Percentiles rank a stretch among this genome's conserved stretches.
Evolutionary conservation across 2,888 invertebrate species (phyloP).

Genomic region (Heliconius hortense): DNA sequence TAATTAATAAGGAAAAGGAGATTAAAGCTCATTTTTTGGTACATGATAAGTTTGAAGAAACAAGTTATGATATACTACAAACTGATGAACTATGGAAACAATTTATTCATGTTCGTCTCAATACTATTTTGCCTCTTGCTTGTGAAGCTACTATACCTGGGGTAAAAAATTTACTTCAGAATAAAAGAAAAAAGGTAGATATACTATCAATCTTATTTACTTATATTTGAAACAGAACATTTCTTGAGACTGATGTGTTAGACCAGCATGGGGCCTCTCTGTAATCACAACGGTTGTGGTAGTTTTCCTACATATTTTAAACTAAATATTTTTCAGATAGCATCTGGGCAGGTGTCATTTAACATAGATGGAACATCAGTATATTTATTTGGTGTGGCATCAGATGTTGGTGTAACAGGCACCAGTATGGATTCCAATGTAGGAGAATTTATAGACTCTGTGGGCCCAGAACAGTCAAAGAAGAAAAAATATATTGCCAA

Average conservation of each 20-base stretch:
- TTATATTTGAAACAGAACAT: neutral
- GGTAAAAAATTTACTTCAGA: slow-evolving; percentile 84
- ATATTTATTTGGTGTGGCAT: slow-evolving; percentile 84
- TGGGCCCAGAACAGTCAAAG: slow-evolving; percentile 70
- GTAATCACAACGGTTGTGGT: too few species aligned
- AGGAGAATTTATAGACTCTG: slow-evolving; percentile 75
- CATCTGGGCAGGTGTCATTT: slow-evolving; percentile 88
- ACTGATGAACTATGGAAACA: slow-evolving; percentile 85
- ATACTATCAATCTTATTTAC: slow-evolving; percentile 1
- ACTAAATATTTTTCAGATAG: slow-evolving; percentile 70
- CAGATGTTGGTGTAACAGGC: slow-evolving; percentile 80
- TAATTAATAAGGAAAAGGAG: slow-evolving; percentile 77
- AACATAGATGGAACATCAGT: slow-evolving; percentile 84
- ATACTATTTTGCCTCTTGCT: slow-evolving; percentile 84
- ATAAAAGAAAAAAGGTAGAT: slow-evolving; percentile 84
- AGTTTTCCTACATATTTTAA: neutral
- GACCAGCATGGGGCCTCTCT: too few species aligned
- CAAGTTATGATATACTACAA: slow-evolving; percentile 83
- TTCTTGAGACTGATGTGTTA: neutral
- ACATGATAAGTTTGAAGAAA: slow-evolving; percentile 86
- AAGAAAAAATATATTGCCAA: slow-evolving; percentile 70
- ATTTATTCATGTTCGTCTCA: slow-evolving; percentile 86
- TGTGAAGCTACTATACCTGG: slow-evolving; percentile 82
- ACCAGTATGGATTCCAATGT: slow-evolving; percentile 77
- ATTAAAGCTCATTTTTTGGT: slow-evolving; percentile 86